Evolutionary conservation across 2,113 vertebrate species (phyloP).

Genomic region (Semnornis frantzii): DNA sequence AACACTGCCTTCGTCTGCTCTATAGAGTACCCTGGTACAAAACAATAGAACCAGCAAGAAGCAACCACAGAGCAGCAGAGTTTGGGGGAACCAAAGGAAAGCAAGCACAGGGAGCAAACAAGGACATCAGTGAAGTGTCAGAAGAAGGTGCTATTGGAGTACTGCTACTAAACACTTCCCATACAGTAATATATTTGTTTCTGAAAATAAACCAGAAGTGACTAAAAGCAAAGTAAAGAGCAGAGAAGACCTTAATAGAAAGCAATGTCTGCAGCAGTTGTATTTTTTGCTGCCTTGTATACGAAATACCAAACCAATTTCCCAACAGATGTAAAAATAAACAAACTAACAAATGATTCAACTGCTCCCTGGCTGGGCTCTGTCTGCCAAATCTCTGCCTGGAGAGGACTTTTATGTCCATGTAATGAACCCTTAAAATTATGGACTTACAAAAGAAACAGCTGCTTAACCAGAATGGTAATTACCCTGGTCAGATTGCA

Average conservation of each 20-base stretch:
- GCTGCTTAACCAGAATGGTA: not conserved
- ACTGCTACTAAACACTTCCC: not conserved
- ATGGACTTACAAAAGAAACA: slow-evolving; percentile 20
- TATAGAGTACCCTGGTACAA: not conserved
- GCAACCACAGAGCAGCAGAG: not conserved
- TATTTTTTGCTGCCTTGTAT: not conserved
- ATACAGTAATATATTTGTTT: not conserved
- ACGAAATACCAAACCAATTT: slow-evolving; percentile 31
- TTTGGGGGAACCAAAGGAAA: not conserved
- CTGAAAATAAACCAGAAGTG: not conserved
- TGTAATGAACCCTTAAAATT: slow-evolving; percentile 35
- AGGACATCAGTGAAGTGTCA: not conserved
- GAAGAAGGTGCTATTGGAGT: not conserved
- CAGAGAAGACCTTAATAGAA: not conserved
- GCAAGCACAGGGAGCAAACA: not conserved
- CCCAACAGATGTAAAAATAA: slow-evolving; percentile 61
- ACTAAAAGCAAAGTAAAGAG: not conserved
- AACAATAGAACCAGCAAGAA: not conserved
- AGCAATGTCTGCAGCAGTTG: not conserved
- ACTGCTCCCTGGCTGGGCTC: slow-evolving; percentile 37
- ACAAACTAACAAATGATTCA: slow-evolving; percentile 49
- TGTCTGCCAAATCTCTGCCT: slow-evolving; percentile 25
- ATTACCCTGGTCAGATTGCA: not conserved
- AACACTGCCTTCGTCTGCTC: slow-evolving; percentile 53
- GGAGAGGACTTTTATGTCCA: slow-evolving; percentile 14